phyloP scores from a whole-genome alignment of 2,888 invertebrate genomes.

The Drosophila prostipennis region DNA sequence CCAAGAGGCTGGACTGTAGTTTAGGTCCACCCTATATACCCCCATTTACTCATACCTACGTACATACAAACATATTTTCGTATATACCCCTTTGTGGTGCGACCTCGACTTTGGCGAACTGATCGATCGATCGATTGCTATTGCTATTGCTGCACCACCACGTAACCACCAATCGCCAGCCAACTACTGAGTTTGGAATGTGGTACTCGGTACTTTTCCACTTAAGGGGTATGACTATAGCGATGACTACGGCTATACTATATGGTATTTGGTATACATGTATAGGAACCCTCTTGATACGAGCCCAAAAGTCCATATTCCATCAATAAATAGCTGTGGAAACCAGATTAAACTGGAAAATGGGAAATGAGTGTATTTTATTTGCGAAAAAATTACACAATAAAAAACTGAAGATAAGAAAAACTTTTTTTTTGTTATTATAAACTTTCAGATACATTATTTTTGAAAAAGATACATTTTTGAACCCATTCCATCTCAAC shows the following conservation, averaged over 20 bases:
- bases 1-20: neutral
- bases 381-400: neutral
- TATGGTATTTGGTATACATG: neutral
- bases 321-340: neutral
- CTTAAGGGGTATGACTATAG: conserved; percentile 12
- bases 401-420: neutral
- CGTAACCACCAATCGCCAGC: conserved; percentile 27
- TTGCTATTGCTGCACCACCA: conserved; percentile 18
- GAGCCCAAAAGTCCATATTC: neutral
- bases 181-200: conserved; percentile 42
- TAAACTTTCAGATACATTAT: too few relatives aligned
- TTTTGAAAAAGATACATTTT: too few relatives aligned
- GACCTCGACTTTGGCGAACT: conserved; percentile 66
- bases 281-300: neutral
- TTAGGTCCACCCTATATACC: conserved; percentile 7
- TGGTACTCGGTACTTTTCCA: conserved; percentile 59
- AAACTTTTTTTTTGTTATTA: too few relatives aligned
- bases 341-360: neutral
- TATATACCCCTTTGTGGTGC: conserved; percentile 22
- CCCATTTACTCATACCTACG: neutral
- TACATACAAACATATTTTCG: neutral
- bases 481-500: neutral
- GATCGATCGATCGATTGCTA: conserved; percentile 49
- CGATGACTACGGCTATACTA: conserved; percentile 11
- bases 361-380: neutral